Base-by-base conservation (phyloP, 1,140 invertebrate species). In the Solenopsis fugax region DNA sequence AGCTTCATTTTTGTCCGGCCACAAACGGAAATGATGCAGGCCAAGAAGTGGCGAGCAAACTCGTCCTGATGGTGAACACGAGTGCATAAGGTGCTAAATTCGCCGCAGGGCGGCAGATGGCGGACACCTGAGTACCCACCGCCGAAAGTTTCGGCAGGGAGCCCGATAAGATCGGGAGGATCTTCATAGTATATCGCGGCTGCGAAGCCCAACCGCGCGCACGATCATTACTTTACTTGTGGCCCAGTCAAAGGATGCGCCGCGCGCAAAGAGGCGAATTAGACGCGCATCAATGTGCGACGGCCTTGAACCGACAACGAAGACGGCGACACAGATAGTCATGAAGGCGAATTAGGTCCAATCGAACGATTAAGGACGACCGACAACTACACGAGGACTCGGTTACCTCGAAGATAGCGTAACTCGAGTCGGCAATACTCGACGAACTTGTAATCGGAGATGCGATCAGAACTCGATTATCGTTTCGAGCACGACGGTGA, bases 291-390 rank as follows among this genome's bases (percentile, higher is more conserved):
- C 80, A 45, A 78, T 41, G 18, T 18, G 45, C 45, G 76, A n/a
- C 41, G 84, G 52, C 90, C 90, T 91, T 91, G 90, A 91, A 90
- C 78, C 73, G 50, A 58, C 73, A 81, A 88, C 65, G 89, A 88
- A 85, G 60, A 88, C 73, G 69, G 67, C 82, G 89, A 71, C 80
- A 73, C 64, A 41, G 37, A 73, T 84, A 90, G 82, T 91, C 87
- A 88, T 85, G 78, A 90, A 91, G 82, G 84, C 85, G 85, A 91
- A 91, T 91, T 91, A 91, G 89, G 87, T 91, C 52, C 85, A 89
- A 91, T 91, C 87, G 87, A 91, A 91, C 62, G 90, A 90, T 91
- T 91, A 91, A 91, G 87, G 84, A 91, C 87, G 73, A 84, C 77
- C 50, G 78, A 34, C 78, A 56, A 76, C 54, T 41, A 48, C 50